Base-by-base conservation (phyloP, 2,113 vertebrate species). In the Archocentrus centrarchus region DNA sequence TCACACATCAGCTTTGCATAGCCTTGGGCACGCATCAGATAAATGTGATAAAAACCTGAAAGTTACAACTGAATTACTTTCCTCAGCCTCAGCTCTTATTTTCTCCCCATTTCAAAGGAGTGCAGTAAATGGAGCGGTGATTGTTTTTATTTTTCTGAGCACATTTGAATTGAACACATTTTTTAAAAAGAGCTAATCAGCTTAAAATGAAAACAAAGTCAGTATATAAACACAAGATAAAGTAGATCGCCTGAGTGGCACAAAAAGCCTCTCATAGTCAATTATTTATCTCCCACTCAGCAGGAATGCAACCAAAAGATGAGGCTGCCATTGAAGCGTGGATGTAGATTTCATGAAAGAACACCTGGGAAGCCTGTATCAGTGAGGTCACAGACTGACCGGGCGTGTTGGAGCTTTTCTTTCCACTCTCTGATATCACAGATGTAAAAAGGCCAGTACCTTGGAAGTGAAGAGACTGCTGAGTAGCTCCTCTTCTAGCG, bases 391-490 rank as follows among this genome's bases (percentile, higher is more conserved):
- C 30, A 0, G 6, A 41, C 22, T 7, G 62, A 55, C 18, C 9
- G 0, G 14, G 37, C 2, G 39, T 14, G 32, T 2, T 18, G 13
- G 4, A 37, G 53, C 32, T 61, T 77, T 81, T 41, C 8, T 47
- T 20, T 15, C 5, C 11, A 6, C 53, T 59, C 55, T 76, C 81
- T 87, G 79, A 90, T 85, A 68, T 44, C 6, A 66, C 81, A 79
- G 55, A 15, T 59, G 80, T 27, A 57, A 44, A 64, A 41, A 41
- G 6, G 55, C 8, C 24, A 2, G 7, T 97, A 99, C 98, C 97
- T 98, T 98, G 92, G 97, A 96, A 91, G 96, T 93, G 88, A 97
- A 96, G 92, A 98, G 96, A 92, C 95, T 97, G 93, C 96, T 96
- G 95, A 99, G 94, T 86, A 98, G 95, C 93, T 99, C 97, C 93